phyloP scores from a whole-genome alignment of 2,888 invertebrate genomes.

The Drepana falcataria region DNA sequence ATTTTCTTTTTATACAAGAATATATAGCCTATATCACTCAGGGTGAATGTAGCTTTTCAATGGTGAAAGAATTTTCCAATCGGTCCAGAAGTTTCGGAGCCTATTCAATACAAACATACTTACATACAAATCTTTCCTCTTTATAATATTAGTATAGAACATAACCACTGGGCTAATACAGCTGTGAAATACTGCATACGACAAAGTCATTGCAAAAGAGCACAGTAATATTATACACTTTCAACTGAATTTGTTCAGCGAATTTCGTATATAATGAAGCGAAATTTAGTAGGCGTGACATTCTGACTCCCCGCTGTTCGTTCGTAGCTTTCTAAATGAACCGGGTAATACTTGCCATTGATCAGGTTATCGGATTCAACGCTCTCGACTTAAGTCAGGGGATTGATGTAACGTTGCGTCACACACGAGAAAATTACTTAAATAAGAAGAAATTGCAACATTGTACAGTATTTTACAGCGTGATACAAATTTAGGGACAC shows the following conservation, averaged over 20 bases:
- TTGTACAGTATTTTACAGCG: too few species aligned
- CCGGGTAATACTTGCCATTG: neutral
- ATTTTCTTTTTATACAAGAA: neutral
- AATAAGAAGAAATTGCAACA: too few species aligned
- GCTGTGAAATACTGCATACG: too few species aligned
- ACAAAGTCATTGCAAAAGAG: too few species aligned
- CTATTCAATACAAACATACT: neutral
- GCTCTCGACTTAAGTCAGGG: neutral
- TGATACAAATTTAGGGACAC: too few species aligned
- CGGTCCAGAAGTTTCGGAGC: too few species aligned
- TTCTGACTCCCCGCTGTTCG: conserved; percentile 1
- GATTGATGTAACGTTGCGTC: neutral
- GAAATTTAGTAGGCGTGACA: conserved; percentile 1
- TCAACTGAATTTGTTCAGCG: conserved; percentile 4
- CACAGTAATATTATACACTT: too few species aligned
- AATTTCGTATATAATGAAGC: neutral
- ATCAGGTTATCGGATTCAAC: neutral
- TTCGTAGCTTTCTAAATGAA: neutral
- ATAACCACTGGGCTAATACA: neutral
- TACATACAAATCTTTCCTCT: neutral
- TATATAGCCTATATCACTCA: neutral
- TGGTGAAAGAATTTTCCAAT: neutral
- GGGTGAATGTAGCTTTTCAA: neutral
- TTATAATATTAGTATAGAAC: neutral
- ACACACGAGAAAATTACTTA: too few species aligned